A percentile compares a stretch with the other conserved stretches of the same genome.
Evolutionary conservation across 1,140 invertebrate species (phyloP).

Genomic region (Platyscapa corneri): DNA sequence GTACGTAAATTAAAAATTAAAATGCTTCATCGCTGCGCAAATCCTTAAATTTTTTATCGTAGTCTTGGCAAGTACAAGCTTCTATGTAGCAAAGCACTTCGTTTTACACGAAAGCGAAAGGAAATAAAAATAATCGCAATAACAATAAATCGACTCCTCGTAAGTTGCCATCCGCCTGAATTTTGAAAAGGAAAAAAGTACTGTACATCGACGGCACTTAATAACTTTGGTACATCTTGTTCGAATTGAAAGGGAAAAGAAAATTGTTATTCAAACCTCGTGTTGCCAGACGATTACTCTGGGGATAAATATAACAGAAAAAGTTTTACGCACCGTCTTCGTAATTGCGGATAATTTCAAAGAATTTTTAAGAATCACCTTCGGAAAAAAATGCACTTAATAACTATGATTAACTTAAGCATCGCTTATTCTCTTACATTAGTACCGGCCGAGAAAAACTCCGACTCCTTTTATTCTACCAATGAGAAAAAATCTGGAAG

Average conservation of each 20-base stretch:
- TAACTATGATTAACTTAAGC: conserved; percentile 36
- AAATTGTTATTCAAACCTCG: not conserved
- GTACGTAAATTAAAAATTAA: not conserved
- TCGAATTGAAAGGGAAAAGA: conserved; percentile 1
- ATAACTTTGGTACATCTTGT: not conserved
- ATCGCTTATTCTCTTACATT: conserved; percentile 24
- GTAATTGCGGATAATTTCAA: not conserved
- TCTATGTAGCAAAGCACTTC: too few relatives aligned
- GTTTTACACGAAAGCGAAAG: too few relatives aligned
- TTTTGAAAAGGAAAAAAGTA: not conserved
- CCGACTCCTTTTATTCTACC: not conserved
- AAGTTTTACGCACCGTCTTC: not conserved
- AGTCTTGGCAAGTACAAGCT: too few relatives aligned
- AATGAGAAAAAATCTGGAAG: not conserved
- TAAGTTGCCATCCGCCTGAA: not conserved
- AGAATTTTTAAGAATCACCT: not conserved
- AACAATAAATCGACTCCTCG: not conserved
- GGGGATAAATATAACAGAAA: not conserved
- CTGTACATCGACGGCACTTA: not conserved
- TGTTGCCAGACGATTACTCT: not conserved
- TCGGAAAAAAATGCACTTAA: conserved; percentile 6
- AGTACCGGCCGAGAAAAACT: not conserved
- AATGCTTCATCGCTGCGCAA: too few relatives aligned
- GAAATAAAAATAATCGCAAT: too few relatives aligned
- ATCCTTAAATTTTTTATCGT: not conserved